Conservation (phyloP, 64 coral and sea anemone genomes). For the Porites lutea region DNA sequence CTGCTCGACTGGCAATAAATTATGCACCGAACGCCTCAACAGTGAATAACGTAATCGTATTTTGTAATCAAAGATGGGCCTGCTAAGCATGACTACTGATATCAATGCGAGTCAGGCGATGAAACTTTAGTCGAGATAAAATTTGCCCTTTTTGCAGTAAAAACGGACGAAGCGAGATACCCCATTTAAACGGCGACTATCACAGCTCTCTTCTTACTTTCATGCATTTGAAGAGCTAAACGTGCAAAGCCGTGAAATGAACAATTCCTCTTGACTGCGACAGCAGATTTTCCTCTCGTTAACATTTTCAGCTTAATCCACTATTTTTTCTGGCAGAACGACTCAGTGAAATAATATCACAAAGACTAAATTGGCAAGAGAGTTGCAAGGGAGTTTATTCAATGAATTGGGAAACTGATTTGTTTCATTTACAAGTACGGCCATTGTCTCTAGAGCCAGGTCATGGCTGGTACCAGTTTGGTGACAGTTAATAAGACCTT, state of each 20-base stretch:
- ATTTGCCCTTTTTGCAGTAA: neutral
- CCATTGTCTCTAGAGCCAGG: neutral
- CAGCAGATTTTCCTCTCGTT: neutral
- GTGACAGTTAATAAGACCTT: neutral
- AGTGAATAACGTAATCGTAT: constrained; percentile 33
- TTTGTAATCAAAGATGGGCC: constrained; percentile 19
- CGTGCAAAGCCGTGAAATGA: neutral
- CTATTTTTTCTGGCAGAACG: neutral
- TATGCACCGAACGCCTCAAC: constrained; percentile 30
- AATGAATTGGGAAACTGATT: neutral
- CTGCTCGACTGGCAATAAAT: constrained; percentile 23
- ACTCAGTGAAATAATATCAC: neutral
- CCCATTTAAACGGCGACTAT: no score
- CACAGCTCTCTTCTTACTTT: no score
- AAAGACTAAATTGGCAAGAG: neutral
- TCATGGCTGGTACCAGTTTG: constrained; percentile 34
- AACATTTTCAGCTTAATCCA: neutral
- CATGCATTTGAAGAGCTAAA: neutral
- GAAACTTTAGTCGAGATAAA: no score
- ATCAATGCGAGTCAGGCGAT: neutral
- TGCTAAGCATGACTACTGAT: neutral
- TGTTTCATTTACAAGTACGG: neutral
- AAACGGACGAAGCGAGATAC: no score
- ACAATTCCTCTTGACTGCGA: neutral
- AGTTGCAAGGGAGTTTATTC: neutral